These are phyloP conservation scores for Portunus trituberculatus DNA, from an alignment of 1,140 invertebrate genomes.

Conservation along the genomic window DNA sequence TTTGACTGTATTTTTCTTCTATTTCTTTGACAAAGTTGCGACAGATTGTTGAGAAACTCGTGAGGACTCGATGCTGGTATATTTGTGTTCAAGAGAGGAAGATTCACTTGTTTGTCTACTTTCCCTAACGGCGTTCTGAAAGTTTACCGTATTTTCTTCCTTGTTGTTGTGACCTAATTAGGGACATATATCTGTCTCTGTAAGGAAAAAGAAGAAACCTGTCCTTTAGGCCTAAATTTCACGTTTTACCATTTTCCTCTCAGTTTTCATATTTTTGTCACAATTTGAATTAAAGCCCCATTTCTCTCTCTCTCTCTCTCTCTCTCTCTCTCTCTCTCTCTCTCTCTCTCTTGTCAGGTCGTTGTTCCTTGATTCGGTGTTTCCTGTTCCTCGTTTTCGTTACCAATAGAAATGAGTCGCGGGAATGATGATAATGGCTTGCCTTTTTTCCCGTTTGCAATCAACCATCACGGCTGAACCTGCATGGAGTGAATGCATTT, in stretches of 20 bases:
- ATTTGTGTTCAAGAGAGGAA: neutral
- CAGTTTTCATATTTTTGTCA: neutral
- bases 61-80: neutral
- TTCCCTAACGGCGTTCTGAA: neutral
- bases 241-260: neutral
- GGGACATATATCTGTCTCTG: neutral
- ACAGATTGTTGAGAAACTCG: constrained; percentile 22
- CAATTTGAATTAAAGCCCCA: too few relatives aligned
- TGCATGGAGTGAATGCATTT: too few relatives aligned
- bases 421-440: too few relatives aligned
- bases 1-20: neutral
- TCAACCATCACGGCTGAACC: too few relatives aligned
- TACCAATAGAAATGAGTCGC: too few relatives aligned
- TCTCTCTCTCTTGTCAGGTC: too few relatives aligned
- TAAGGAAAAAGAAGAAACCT: neutral
- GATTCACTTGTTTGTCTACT: neutral
- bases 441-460: too few relatives aligned
- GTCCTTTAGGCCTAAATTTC: neutral
- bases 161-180: neutral
- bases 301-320: too few relatives aligned
- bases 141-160: neutral
- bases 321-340: too few relatives aligned
- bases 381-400: too few relatives aligned
- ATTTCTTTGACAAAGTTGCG: neutral
- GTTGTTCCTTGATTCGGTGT: too few relatives aligned